phyloP scores from a whole-genome alignment of 1,140 invertebrate genomes.

The Anagrus nilaparvatae region DNA sequence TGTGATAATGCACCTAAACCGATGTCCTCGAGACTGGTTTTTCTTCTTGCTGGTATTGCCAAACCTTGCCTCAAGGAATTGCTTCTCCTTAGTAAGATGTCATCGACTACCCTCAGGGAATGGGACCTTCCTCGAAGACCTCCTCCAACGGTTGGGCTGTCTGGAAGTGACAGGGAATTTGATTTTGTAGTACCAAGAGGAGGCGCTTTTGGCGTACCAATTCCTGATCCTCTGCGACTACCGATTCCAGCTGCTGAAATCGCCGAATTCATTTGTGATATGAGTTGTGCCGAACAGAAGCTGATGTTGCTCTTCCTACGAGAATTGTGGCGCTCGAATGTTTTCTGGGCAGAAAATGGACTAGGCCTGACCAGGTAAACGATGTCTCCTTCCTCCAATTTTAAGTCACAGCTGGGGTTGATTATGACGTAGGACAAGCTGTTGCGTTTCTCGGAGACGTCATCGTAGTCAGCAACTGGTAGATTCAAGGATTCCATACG shows the following conservation, averaged over 20 bases:
- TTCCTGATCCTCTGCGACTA: conserved; percentile 48
- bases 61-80: conserved; percentile 71
- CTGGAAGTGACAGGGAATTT: conserved; percentile 76
- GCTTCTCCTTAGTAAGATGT: conserved; percentile 70
- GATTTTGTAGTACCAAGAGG: conserved; percentile 73
- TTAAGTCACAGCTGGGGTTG: conserved; percentile 94
- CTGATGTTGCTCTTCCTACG: conserved; percentile 84
- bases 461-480: conserved; percentile 82
- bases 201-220: conserved; percentile 58
- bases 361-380: conserved; percentile 86
- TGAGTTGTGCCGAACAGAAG: conserved; percentile 65
- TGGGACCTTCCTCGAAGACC: conserved; percentile 71
- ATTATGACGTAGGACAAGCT: conserved; percentile 96
- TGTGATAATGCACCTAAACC: conserved; percentile 56
- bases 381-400: conserved; percentile 91
- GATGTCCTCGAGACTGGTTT: conserved; percentile 77
- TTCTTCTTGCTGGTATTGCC: conserved; percentile 49
- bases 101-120: conserved; percentile 73
- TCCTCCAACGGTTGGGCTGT: conserved; percentile 70
- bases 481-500: conserved; percentile 89
- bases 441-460: conserved; percentile 84
- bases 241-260: conserved; percentile 36
- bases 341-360: conserved; percentile 87
- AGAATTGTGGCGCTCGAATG: conserved; percentile 83
- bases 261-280: conserved; percentile 53